Percentiles rank a stretch among this genome's conserved stretches.
Evolutionary conservation across 2,797 vertebrate genomes (phyloP).

Genomic region (Decapterus maruadsi): DNA sequence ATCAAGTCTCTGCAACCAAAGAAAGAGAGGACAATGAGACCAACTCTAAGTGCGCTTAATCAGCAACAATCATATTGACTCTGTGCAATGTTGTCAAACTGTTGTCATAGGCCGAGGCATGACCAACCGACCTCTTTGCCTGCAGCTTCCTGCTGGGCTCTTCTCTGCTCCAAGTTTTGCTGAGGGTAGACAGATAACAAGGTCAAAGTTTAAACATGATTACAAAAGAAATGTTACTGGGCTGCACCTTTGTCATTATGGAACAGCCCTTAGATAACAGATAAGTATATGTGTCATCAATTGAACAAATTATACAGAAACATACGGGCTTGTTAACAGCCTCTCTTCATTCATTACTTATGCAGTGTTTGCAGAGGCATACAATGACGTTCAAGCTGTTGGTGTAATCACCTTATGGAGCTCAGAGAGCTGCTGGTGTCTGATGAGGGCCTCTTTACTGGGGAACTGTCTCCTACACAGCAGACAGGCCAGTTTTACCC

Average conservation of each 20-base stretch:
- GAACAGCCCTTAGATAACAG: neutral
- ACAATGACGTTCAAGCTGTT: neutral
- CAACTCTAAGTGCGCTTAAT: neutral
- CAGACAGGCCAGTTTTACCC: slow-evolving; percentile 93
- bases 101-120: neutral
- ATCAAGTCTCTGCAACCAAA: slow-evolving; percentile 80
- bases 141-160: slow-evolving; percentile 83
- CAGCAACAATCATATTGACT: neutral
- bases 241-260: neutral
- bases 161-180: slow-evolving; percentile 95
- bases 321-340: neutral
- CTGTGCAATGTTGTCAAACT: neutral
- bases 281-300: neutral
- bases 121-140: slow-evolving; percentile 89
- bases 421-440: slow-evolving; percentile 94
- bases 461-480: slow-evolving; percentile 94
- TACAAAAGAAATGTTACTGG: neutral
- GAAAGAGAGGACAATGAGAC: neutral
- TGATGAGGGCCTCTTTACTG: slow-evolving; percentile 92
- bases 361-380: neutral
- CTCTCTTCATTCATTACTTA: neutral
- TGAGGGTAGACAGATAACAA: slow-evolving; percentile 56
- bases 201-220: neutral
- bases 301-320: slow-evolving; percentile 7
- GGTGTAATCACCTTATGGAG: slow-evolving; percentile 84